These are phyloP conservation scores for Puffinus mauretanicus DNA, from an alignment of 2,113 vertebrate species.

Conservation along the genomic window DNA sequence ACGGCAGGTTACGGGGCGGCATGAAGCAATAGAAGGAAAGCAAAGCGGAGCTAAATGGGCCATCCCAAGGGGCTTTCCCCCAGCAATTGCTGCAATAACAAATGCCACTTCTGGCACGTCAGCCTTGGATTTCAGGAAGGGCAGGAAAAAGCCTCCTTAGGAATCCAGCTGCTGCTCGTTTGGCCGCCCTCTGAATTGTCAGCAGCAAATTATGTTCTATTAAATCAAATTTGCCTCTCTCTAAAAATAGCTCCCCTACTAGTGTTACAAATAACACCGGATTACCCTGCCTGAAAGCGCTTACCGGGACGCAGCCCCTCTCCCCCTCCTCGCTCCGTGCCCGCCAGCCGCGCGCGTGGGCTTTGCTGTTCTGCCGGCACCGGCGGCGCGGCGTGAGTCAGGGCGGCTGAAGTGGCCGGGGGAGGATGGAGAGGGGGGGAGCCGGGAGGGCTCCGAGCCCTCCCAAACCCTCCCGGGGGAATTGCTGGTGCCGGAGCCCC, in stretches of 20 bases:
- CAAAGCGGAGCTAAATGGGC: neutral
- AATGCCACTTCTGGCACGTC: neutral
- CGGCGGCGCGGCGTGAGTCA: rapidly evolving
- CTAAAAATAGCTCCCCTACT: constrained; percentile 60
- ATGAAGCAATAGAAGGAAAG: neutral
- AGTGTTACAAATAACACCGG: constrained; percentile 14
- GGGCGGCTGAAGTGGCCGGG: rapidly evolving
- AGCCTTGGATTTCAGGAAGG: constrained; percentile 19
- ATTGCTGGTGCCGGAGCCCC: neutral
- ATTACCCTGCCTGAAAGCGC: neutral
- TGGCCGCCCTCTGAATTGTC: constrained; percentile 41
- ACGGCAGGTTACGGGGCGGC: rapidly evolving
- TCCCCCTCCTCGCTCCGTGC: neutral
- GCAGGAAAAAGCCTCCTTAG: constrained; percentile 43
- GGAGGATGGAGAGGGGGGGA: neutral
- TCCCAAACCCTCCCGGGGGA: neutral
- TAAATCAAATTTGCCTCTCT: constrained; percentile 59
- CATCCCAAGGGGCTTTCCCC: constrained; percentile 35
- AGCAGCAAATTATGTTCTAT: constrained; percentile 54
- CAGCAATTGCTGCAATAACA: constrained; percentile 19
- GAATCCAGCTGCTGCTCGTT: constrained; percentile 55
- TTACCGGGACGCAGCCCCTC: neutral
- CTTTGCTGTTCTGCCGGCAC: neutral
- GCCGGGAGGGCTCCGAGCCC: rapidly evolving
- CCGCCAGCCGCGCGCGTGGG: neutral